Conservation (phyloP, 2,113 vertebrate species). For the Cheirogaleus medius region DNA sequence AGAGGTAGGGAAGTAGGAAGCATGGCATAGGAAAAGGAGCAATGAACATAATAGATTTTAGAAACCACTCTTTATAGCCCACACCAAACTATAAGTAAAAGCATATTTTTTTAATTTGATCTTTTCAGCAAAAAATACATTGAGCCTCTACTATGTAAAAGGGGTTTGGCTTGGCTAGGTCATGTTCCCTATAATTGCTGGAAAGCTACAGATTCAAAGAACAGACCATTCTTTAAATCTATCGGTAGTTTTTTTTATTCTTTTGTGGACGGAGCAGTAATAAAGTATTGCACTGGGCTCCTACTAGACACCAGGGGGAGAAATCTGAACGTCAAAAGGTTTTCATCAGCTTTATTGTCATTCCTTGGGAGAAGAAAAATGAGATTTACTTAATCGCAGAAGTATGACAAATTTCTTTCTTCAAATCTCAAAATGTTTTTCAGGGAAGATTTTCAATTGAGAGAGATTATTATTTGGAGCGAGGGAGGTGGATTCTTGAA, state of each 20-base stretch:
- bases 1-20: neutral
- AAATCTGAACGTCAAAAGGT: neutral
- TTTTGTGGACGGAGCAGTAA: constrained; percentile 13
- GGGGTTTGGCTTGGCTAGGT: neutral
- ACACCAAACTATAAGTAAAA: constrained; percentile 14
- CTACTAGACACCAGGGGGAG: constrained; percentile 6
- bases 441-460: constrained; percentile 65
- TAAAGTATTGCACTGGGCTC: neutral
- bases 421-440: constrained; percentile 59
- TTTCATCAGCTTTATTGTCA: constrained; percentile 57
- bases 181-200: neutral
- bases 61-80: neutral
- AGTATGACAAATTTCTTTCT: constrained; percentile 70
- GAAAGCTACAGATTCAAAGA: constrained; percentile 44
- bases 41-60: neutral
- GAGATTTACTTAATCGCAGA: constrained; percentile 59
- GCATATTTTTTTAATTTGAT: neutral
- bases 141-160: neutral
- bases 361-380: constrained; percentile 62
- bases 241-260: neutral
- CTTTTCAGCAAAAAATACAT: constrained; percentile 16
- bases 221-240: constrained; percentile 26
- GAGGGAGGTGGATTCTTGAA: neutral
- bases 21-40: neutral
- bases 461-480: constrained; percentile 55